phyloP scores from a whole-genome alignment of 2,888 invertebrate species.

The Acrobeloides nanus region DNA sequence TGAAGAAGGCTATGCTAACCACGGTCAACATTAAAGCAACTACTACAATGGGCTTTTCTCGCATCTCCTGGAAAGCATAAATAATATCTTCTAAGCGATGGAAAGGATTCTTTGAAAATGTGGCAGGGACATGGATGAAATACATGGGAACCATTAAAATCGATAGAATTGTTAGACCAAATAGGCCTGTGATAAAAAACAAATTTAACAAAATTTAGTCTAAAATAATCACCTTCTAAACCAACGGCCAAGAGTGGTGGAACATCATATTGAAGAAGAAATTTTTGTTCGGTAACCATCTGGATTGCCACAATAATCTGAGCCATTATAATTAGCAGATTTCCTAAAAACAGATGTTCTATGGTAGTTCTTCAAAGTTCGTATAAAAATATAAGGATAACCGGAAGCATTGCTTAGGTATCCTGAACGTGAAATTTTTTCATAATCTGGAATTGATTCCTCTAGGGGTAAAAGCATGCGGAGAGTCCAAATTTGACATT shows the following conservation, averaged over 20 bases:
- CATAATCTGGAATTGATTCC: too few species aligned
- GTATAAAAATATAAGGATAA: background rate
- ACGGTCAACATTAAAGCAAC: constrained; percentile 64
- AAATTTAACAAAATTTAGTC: constrained; percentile 8
- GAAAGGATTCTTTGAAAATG: constrained; percentile 69
- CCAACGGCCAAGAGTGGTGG: constrained; percentile 84
- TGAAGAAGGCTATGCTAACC: constrained; percentile 82
- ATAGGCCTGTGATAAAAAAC: constrained; percentile 56
- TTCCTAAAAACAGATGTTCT: constrained; percentile 57
- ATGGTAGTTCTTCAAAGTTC: constrained; percentile 1
- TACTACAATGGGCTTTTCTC: constrained; percentile 63
- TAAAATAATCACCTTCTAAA: constrained; percentile 64
- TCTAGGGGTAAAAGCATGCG: too few species aligned
- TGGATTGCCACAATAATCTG: constrained; percentile 72
- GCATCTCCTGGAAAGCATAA: constrained; percentile 77
- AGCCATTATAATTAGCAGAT: constrained; percentile 62
- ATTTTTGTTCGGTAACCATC: constrained; percentile 91
- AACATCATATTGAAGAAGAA: constrained; percentile 73
- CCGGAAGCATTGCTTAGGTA: constrained; percentile 2
- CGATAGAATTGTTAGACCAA: constrained; percentile 63
- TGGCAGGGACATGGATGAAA: constrained; percentile 67
- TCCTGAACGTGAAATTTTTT: constrained; percentile 3
- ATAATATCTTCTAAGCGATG: constrained; percentile 69
- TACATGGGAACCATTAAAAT: constrained; percentile 70
- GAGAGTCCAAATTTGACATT: too few species aligned